phyloP scores from a whole-genome alignment of 2,888 invertebrate species.

The Drymonia ruficornis region DNA sequence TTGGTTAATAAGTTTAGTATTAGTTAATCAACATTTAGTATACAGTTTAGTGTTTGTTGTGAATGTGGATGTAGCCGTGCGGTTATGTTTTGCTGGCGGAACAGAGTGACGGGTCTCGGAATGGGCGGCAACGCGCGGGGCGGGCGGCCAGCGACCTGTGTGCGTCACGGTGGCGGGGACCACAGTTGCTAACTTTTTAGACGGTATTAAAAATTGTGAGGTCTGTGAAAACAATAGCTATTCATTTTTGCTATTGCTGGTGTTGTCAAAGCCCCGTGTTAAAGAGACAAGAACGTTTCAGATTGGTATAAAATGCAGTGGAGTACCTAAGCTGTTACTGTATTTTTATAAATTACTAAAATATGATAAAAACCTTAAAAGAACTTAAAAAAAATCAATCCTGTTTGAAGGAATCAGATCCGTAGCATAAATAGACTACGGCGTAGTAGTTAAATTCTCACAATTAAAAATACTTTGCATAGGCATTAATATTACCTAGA shows the following conservation, averaged over 20 bases:
- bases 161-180: slow-evolving; percentile 43
- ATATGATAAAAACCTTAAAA: too few species aligned
- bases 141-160: slow-evolving; percentile 71
- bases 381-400: too few species aligned
- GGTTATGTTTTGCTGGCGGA: slow-evolving; percentile 81
- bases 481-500: too few species aligned
- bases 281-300: too few species aligned
- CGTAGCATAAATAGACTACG: neutral
- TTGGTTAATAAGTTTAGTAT: neutral
- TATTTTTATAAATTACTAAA: too few species aligned
- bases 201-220: too few species aligned
- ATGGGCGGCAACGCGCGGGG: slow-evolving; percentile 59
- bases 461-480: neutral
- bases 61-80: slow-evolving; percentile 74
- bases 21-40: neutral
- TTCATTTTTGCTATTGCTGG: too few species aligned
- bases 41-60: slow-evolving; percentile 38
- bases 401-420: too few species aligned
- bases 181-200: neutral
- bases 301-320: too few species aligned
- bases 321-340: too few species aligned
- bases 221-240: too few species aligned
- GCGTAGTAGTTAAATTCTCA: neutral
- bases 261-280: too few species aligned
- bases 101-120: slow-evolving; percentile 73